Conservation (phyloP, 2,113 vertebrate genomes). For the Capra hircus region DNA sequence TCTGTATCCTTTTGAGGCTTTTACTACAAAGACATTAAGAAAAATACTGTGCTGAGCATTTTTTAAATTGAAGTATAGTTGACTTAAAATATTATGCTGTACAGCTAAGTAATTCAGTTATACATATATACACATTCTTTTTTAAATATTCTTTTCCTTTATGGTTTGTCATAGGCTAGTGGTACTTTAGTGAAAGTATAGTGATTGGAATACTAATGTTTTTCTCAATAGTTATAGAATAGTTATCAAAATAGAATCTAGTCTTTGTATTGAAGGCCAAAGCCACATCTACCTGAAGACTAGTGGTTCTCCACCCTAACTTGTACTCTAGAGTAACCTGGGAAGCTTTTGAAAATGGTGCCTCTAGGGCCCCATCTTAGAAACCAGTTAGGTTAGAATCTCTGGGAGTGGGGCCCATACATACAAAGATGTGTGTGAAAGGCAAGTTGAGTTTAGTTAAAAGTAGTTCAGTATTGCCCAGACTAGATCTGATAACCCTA, state of each 20-base stretch:
- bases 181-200: not conserved
- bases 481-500: not conserved
- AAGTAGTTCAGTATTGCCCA: conserved; percentile 31
- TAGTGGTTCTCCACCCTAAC: not conserved
- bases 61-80: not conserved
- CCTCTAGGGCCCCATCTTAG: not conserved
- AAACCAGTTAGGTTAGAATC: not conserved
- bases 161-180: not conserved
- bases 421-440: not conserved
- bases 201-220: conserved; percentile 7
- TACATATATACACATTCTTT: not conserved
- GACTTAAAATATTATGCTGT: not conserved
- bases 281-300: not conserved
- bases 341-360: conserved; percentile 1
- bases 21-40: not conserved
- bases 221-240: not conserved
- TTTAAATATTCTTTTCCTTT: not conserved
- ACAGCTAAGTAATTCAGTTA: not conserved
- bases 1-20: not conserved
- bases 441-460: conserved; percentile 45
- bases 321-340: not conserved
- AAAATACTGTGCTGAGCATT: not conserved
- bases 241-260: not conserved
- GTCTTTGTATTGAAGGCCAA: not conserved
- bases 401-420: not conserved